These are phyloP conservation scores for Turritopsis dohrnii DNA, from an alignment of 30 jellyfish, hydroid and myxozoan genomes.

Conservation along the genomic window DNA sequence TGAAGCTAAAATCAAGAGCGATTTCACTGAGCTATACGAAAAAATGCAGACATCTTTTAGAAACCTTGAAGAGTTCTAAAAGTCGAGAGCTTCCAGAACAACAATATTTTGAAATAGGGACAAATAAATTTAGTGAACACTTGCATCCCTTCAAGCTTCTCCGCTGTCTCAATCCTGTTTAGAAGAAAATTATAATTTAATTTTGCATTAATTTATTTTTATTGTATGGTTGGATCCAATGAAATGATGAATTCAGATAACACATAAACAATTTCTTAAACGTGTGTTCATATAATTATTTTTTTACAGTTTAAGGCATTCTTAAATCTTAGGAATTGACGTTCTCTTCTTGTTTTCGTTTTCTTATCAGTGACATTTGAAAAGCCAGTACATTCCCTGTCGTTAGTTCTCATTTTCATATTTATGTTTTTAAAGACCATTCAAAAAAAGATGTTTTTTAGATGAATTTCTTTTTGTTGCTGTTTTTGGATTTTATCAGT, in stretches of 20 bases:
- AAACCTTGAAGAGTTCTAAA: slow-evolving; percentile 79
- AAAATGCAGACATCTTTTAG: slow-evolving; percentile 92
- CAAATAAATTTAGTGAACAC: not conserved
- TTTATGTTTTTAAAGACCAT: slow-evolving; percentile 14
- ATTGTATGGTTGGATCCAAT: not conserved
- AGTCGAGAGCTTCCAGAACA: too few species aligned
- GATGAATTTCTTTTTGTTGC: not conserved
- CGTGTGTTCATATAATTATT: not conserved
- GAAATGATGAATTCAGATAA: not conserved
- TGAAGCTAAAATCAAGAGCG: slow-evolving; percentile 70
- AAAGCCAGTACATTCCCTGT: not conserved
- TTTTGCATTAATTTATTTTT: not conserved
- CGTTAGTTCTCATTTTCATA: slow-evolving; percentile 2
- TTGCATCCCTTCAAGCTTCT: not conserved
- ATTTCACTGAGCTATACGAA: slow-evolving; percentile 78
- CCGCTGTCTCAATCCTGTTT: not conserved
- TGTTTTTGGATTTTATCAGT: not conserved
- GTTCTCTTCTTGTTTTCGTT: too few species aligned
- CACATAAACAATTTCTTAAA: not conserved
- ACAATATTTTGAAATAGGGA: not conserved
- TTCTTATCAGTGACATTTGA: too few species aligned
- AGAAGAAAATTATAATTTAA: not conserved
- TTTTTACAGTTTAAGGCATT: not conserved
- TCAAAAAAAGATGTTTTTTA: not conserved
- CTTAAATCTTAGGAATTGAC: too few species aligned